Evolutionary conservation across 2,797 vertebrate species (phyloP).

Genomic region (Pelochelys cantorii): DNA sequence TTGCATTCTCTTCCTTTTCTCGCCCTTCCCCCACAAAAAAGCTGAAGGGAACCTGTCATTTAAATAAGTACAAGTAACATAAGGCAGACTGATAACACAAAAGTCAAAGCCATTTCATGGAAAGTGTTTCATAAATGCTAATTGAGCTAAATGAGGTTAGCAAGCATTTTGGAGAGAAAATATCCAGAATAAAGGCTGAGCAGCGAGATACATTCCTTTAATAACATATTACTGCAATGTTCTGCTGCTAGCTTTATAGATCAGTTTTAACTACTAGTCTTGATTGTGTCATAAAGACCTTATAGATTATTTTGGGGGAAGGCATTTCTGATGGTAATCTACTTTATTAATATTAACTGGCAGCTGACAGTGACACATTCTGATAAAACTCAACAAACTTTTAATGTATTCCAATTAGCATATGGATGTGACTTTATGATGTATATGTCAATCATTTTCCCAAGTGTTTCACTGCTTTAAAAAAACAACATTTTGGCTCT

Average conservation of each 20-base stretch:
- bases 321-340: not conserved
- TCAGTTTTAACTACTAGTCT: slow-evolving; percentile 12
- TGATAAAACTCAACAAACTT: slow-evolving; percentile 25
- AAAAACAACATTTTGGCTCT: not conserved
- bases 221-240: not conserved
- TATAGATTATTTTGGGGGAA: not conserved
- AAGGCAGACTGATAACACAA: slow-evolving; percentile 8
- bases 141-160: slow-evolving; percentile 32
- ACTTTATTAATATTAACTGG: slow-evolving; percentile 26
- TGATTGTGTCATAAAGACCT: slow-evolving; percentile 11
- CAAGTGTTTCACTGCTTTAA: not conserved
- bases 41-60: not conserved
- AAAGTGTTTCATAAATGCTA: slow-evolving; percentile 37
- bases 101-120: slow-evolving; percentile 35
- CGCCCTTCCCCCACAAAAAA: not conserved
- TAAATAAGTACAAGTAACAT: not conserved
- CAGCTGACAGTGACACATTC: slow-evolving; percentile 16
- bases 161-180: slow-evolving; percentile 29
- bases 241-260: not conserved
- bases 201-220: not conserved
- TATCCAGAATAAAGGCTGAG: not conserved
- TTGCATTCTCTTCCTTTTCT: not conserved
- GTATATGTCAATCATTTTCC: not conserved
- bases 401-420: slow-evolving; percentile 6
- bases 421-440: not conserved